These are phyloP conservation scores for Arvicanthis niloticus DNA, from an alignment of 2,113 vertebrate species.

Conservation along the genomic window DNA sequence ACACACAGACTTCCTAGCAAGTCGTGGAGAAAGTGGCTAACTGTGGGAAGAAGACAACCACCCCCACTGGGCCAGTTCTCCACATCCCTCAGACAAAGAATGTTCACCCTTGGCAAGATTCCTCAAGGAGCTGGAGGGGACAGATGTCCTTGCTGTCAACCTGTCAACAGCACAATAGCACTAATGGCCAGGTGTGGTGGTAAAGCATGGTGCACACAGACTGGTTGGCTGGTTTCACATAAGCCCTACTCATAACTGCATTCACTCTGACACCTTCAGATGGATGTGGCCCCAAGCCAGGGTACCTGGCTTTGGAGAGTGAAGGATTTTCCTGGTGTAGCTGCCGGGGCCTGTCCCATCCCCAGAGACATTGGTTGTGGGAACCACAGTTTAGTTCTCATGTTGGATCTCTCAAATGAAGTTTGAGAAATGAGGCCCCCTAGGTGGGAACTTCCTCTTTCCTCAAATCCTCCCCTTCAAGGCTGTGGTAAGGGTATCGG, in stretches of 20 bases:
- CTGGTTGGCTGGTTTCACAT: neutral
- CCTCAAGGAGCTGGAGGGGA: neutral
- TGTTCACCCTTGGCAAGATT: neutral
- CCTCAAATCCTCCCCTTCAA: neutral
- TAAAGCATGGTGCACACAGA: neutral
- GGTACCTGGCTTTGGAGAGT: neutral
- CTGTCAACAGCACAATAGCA: neutral
- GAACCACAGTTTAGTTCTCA: neutral
- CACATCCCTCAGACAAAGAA: neutral
- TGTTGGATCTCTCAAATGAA: neutral
- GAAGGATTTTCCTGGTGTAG: neutral
- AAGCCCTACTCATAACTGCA: neutral
- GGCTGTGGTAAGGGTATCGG: neutral
- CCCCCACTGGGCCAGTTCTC: neutral
- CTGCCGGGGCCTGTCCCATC: neutral
- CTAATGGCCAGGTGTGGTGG: accelerated
- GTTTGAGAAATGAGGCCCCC: neutral
- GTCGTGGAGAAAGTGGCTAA: neutral
- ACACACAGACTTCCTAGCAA: neutral
- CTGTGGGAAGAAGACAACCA: neutral
- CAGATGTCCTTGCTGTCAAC: neutral
- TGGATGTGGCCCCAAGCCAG: neutral
- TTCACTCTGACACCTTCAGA: neutral
- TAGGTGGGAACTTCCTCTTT: neutral
- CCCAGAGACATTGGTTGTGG: neutral